Evolutionary conservation across 2,888 invertebrate species (phyloP).

Genomic region (Plagiodera versicolora): DNA sequence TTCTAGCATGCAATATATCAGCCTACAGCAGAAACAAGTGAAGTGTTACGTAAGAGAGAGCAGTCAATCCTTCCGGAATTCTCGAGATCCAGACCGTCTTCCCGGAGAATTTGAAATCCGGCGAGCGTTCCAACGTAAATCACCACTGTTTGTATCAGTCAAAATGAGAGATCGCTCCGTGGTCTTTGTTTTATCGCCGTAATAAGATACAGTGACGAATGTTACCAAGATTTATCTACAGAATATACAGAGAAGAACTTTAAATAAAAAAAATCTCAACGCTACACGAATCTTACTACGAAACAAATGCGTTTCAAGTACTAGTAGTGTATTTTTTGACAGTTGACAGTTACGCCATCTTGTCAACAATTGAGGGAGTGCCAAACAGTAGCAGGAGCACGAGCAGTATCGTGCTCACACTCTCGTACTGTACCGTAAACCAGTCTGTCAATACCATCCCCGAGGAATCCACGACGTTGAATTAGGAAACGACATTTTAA

Average conservation of each 20-base stretch:
- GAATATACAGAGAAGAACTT: neutral
- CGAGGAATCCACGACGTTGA: no score
- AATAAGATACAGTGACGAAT: constrained; percentile 51
- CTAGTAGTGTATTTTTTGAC: no score
- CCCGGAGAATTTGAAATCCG: constrained; percentile 38
- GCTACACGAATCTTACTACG: no score
- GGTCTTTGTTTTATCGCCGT: constrained; percentile 48
- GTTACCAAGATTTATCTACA: constrained; percentile 18
- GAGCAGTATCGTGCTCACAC: no score
- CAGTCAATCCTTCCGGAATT: constrained; percentile 17
- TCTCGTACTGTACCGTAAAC: no score
- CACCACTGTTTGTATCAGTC: constrained; percentile 51
- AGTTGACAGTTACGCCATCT: no score
- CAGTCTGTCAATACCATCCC: no score
- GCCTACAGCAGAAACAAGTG: neutral
- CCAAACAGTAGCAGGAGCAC: no score
- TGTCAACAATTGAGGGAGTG: no score
- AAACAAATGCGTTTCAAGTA: no score
- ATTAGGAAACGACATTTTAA: constrained; percentile 12
- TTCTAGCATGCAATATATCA: neutral
- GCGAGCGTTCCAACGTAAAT: constrained; percentile 48
- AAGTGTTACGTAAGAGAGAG: constrained; percentile 9
- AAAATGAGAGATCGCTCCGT: constrained; percentile 50
- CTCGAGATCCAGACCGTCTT: constrained; percentile 27
- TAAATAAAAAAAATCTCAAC: neutral